Base-by-base conservation (phyloP, 2,797 vertebrate species). In the Cottoperca gobio region DNA sequence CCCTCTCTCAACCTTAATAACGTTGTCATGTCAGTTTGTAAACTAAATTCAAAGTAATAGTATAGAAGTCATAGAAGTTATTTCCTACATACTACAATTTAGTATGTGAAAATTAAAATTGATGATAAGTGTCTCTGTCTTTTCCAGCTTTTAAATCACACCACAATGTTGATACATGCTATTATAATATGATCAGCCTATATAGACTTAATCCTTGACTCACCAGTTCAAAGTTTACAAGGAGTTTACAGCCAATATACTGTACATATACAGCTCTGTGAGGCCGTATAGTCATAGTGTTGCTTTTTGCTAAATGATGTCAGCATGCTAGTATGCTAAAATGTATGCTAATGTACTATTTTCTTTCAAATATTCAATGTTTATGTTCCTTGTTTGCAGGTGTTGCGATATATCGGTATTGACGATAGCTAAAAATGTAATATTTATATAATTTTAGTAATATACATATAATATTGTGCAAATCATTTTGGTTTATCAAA, bases 31-130 rank as follows among this genome's bases (percentile, higher is more conserved):
- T 80, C 76, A 72, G 52, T 76, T 54, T 42, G 26, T 59, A 48
- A 68, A 66, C 72, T 71, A 61, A 79, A 86, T 84, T 84, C 69
- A 85, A 85, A 83, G 78, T 50, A 63, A 80, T 33, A 76, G 31
- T 39, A 39, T 61, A 75, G 52, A 65, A 83, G 60, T 46, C 43
- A 53, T 5, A 50, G 46, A 82, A 73, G 40, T 62, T 71, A 65
- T 83, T 83, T 79, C 71, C 33, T 35, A 72, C 58, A 53, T 45
- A 23, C 13, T 35, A 13, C 28, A 35, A 79, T 85, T 73, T 72
- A 68, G 88, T 50, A 76, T 71, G 24, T 66, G 45, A 48, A 73
- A 81, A 70, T 70, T n/a, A 6, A 68, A 84, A 73, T 33, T 10
- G 23, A 35, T 39, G 23, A 54, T 55, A 76, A 70, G 61, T 49